Evolutionary conservation across 2,113 vertebrate genomes (phyloP).

Genomic region (Pseudorectes ferrugineus): DNA sequence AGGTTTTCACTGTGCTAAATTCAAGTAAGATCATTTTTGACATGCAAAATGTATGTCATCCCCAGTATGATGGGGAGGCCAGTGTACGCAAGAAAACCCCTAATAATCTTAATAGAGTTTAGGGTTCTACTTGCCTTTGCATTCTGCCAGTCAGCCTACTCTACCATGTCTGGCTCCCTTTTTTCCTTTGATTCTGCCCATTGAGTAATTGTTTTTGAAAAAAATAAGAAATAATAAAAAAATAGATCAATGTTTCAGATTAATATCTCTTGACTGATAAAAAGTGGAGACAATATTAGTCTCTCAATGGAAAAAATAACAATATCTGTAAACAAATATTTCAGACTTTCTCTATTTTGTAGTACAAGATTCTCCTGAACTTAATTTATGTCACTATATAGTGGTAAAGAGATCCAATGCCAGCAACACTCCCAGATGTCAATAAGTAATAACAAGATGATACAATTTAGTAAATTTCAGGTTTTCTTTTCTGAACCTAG

Average conservation of each 20-base stretch:
- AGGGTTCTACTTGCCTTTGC: neutral
- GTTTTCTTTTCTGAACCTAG: neutral
- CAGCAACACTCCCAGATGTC: neutral
- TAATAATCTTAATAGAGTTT: neutral
- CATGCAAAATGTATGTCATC: neutral
- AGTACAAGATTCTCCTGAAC: neutral
- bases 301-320: neutral
- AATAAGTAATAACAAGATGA: neutral
- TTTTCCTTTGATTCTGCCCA: neutral
- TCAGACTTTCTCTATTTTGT: neutral
- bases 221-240: neutral
- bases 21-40: neutral
- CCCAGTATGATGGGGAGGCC: neutral
- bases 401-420: neutral
- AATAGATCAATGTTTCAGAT: neutral
- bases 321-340: neutral
- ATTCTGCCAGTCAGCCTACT: neutral
- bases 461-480: neutral
- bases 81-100: neutral
- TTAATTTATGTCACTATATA: neutral
- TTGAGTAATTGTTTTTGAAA: neutral
- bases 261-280: neutral
- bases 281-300: neutral
- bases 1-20: neutral
- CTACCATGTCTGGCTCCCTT: neutral